Percentiles rank a stretch among this genome's conserved stretches.
phyloP scores from a whole-genome alignment of 2,888 invertebrate genomes.

The Sarcophaga rosellei region DNA sequence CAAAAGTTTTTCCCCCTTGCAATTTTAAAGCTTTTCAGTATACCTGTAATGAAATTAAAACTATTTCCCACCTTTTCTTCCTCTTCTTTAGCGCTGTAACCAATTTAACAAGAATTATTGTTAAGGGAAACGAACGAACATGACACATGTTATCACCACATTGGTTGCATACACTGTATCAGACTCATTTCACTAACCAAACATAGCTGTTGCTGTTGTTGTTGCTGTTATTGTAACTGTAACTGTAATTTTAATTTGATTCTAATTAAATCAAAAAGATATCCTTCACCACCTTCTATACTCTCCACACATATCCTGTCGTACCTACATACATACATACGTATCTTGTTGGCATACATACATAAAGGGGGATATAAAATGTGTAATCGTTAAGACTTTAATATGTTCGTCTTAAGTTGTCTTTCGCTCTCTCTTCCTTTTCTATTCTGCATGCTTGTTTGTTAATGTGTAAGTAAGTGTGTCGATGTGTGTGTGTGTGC shows the following conservation, averaged over 20 bases:
- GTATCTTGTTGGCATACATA: background rate
- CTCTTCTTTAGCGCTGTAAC: no score
- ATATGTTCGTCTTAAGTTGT: background rate
- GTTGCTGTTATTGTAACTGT: background rate
- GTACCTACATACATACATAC: no score
- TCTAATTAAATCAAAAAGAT: constrained; percentile 60
- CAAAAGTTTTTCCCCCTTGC: no score
- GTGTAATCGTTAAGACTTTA: constrained; percentile 47
- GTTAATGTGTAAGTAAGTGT: background rate
- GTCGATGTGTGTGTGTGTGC: background rate
- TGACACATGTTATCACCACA: constrained; percentile 19
- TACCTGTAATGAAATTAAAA: background rate
- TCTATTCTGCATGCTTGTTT: background rate
- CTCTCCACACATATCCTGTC: background rate
- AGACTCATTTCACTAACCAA: background rate
- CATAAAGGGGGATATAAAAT: constrained; percentile 21
- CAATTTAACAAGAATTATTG: background rate
- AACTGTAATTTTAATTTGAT: constrained; percentile 55
- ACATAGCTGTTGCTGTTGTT: background rate
- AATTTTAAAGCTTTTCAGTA: no score
- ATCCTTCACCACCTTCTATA: constrained; percentile 39
- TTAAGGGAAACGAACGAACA: background rate
- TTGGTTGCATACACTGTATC: background rate
- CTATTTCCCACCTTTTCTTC: background rate
- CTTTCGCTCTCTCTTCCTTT: background rate